Evolutionary conservation across 92 coral and sea anemone species (phyloP).

Genomic region (Ricordea florida): DNA sequence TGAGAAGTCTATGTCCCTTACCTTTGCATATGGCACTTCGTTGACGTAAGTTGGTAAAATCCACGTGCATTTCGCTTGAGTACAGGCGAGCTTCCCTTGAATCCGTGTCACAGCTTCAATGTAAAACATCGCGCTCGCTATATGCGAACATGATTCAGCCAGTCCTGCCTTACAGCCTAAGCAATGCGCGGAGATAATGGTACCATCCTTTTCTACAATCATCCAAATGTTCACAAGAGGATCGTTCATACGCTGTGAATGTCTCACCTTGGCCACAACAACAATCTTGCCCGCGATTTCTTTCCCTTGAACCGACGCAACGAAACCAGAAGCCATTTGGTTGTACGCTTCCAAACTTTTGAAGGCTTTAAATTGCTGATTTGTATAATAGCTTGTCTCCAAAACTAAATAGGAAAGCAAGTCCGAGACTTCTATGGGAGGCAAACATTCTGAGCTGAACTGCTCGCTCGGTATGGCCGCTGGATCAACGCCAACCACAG

Average conservation of each 20-base stretch:
- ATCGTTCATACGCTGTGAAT: constrained; percentile 41
- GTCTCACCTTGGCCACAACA: constrained; percentile 47
- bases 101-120: constrained; percentile 21
- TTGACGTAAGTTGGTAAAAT: constrained; percentile 35
- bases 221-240: constrained; percentile 41
- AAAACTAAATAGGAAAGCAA: constrained; percentile 28
- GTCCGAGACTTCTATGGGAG: constrained; percentile 26
- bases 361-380: constrained; percentile 6
- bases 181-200: constrained; percentile 33
- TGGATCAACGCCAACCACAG: constrained; percentile 41
- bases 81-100: constrained; percentile 25
- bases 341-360: constrained; percentile 24
- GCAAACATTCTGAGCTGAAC: constrained; percentile 25
- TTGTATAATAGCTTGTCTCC: constrained; percentile 39
- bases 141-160: constrained; percentile 17
- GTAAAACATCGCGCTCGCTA: constrained; percentile 34
- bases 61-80: constrained; percentile 46
- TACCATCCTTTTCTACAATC: constrained; percentile 32
- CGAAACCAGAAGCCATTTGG: constrained; percentile 36
- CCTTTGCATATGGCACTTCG: constrained; percentile 35
- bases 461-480: constrained; percentile 35
- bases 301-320: constrained; percentile 23
- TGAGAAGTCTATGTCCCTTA: constrained; percentile 41
- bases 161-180: constrained; percentile 53
- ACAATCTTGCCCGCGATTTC: constrained; percentile 33